Evolutionary conservation across 2,113 vertebrate genomes (phyloP).

Genomic region (Ammodytes dubius): DNA sequence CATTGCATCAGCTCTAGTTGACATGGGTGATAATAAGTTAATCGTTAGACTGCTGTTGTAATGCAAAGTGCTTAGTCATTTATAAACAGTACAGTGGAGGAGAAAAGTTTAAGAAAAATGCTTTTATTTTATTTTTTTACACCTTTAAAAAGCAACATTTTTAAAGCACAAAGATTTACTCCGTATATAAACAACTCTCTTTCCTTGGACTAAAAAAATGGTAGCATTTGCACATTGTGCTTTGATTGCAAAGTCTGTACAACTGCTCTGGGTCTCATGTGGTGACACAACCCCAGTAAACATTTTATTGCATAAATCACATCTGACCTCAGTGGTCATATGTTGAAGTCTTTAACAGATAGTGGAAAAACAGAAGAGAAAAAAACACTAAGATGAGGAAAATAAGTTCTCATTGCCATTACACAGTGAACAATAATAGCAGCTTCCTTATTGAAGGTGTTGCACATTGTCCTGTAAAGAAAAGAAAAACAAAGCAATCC

Average conservation of each 20-base stretch:
- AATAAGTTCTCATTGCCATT: constrained; percentile 40
- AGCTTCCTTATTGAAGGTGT: constrained; percentile 84
- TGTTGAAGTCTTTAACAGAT: constrained; percentile 65
- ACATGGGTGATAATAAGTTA: neutral
- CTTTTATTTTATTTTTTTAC: constrained; percentile 88
- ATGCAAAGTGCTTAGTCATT: neutral
- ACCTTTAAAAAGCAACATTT: constrained; percentile 93
- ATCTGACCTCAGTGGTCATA: constrained; percentile 85
- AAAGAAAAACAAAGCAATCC: constrained; percentile 21
- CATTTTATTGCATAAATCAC: constrained; percentile 99
- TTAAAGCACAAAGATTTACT: constrained; percentile 93
- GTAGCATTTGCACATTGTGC: constrained; percentile 98
- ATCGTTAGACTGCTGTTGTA: neutral
- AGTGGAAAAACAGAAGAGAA: constrained; percentile 55
- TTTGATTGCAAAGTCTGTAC: constrained; percentile 93
- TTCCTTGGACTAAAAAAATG: constrained; percentile 89
- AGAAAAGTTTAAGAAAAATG: constrained; percentile 75
- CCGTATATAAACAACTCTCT: constrained; percentile 91
- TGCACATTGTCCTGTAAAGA: constrained; percentile 72
- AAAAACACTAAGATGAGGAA: constrained; percentile 27
- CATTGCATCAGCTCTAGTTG: neutral
- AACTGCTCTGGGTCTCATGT: constrained; percentile 88
- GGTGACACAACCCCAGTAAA: constrained; percentile 89
- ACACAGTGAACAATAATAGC: constrained; percentile 85
- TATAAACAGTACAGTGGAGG: neutral